Conservation (phyloP, 2,113 vertebrate species). For the Erythrocercus mccallii region DNA sequence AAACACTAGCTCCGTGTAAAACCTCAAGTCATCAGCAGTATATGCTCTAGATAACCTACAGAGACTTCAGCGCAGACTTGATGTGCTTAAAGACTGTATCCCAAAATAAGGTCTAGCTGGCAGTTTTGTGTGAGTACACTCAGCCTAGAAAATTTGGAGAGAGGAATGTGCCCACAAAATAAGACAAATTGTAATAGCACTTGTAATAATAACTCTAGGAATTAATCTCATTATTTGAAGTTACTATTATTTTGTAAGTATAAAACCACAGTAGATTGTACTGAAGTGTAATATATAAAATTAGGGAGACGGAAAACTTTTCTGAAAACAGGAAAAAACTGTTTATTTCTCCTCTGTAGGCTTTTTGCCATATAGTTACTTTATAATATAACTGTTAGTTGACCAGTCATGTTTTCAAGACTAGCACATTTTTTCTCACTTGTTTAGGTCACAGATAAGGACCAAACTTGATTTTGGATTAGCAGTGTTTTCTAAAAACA, state of each 20-base stretch:
- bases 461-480: not conserved
- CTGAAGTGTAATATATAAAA: not conserved
- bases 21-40: not conserved
- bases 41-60: not conserved
- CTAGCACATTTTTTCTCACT: not conserved
- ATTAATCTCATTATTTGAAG: not conserved
- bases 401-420: not conserved
- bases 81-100: not conserved
- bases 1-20: not conserved
- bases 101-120: not conserved
- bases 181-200: not conserved
- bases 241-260: not conserved
- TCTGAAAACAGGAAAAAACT: not conserved
- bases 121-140: not conserved
- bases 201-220: not conserved
- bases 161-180: not conserved
- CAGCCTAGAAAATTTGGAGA: not conserved
- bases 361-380: not conserved
- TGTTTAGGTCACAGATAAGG: not conserved
- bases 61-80: not conserved
- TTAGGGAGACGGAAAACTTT: not conserved
- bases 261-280: not conserved
- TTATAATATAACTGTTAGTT: not conserved
- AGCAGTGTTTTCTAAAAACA: not conserved
- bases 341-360: not conserved